Evolutionary conservation across 2,888 invertebrate species (phyloP), one percentile per base, ranked within the genome.

Genomic region (Eucera pruinosa): DNA sequence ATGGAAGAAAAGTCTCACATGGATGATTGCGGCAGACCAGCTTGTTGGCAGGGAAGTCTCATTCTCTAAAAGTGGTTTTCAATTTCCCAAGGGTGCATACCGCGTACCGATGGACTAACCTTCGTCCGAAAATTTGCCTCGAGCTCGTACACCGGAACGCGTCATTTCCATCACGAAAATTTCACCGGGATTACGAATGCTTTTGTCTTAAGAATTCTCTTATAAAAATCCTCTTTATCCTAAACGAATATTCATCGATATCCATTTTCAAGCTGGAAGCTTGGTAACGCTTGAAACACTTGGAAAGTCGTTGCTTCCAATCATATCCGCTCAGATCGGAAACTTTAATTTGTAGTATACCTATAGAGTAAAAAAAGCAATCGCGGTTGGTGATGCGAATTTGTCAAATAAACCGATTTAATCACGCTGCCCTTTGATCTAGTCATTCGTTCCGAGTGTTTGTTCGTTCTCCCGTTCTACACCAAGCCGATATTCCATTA

Each of bases 41-140:
- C 92, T 92, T 92, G 92, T 92, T 92, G 90, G 92, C 92, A 92
- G 92, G 92, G 91, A 92, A 92, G 91, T 92, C 89, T 92, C 90
- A 91, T 92, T 92, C 90, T 91, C 89, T 91, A 90, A 89, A 91
- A 91, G 89, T 91, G 91, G 89, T 89, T 90, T 90, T 89, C 91
- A 91, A 91, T 91, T 89, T 89, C 90, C 89, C 89, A 88, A 90
- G 91, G 90, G 91, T 91, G 91, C 91, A 91, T 90, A 86, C 83
- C 82, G 86, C 75, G 85, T 73, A 43, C 66, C 70, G 68, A 70
- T 74, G 52, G 48, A 55, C 48, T 65, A 33, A 27, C 4, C 30
- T 71, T 60, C 64, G 62, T 54, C 68, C 62, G 71, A 76, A 73
- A 75, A 62, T 62, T 23, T 62, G n/a, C 48, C 33, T 27, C 2